Conservation (phyloP, 2,888 invertebrate genomes). For the Mylabris sibirica region DNA sequence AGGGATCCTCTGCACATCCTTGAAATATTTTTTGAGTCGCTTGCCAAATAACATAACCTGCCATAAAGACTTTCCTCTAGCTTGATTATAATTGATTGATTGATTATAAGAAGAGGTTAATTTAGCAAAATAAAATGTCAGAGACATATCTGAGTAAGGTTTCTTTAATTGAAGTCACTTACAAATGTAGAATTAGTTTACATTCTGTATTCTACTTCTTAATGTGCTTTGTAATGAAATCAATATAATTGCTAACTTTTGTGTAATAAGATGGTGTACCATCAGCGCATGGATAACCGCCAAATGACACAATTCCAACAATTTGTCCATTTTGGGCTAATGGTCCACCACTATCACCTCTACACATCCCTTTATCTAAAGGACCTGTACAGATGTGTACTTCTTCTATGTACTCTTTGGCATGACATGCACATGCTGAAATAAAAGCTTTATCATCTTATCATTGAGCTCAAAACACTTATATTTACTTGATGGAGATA, state of each 20-base stretch:
- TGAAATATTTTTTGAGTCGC: too few relatives aligned
- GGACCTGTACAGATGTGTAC: conserved; percentile 67
- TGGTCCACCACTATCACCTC: conserved; percentile 67
- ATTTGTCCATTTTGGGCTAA: conserved; percentile 56
- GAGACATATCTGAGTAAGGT: too few relatives aligned
- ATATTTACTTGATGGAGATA: not conserved
- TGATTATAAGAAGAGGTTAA: too few relatives aligned
- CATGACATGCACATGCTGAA: not conserved
- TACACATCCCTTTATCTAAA: conserved; percentile 62
- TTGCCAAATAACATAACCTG: too few relatives aligned
- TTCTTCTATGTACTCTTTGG: conserved; percentile 27
- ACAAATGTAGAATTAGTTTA: too few relatives aligned
- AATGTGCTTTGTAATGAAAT: conserved; percentile 1
- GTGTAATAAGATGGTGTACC: conserved; percentile 63
- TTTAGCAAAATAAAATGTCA: too few relatives aligned
- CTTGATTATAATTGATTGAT: too few relatives aligned
- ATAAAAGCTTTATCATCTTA: not conserved
- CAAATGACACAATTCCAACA: conserved; percentile 68
- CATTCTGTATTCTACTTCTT: too few relatives aligned
- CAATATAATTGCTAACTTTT: conserved; percentile 61
- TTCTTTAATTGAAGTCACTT: too few relatives aligned
- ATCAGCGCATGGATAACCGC: conserved; percentile 64
- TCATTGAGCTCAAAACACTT: not conserved
- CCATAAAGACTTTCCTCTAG: too few relatives aligned
- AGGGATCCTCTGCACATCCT: too few relatives aligned